Evolutionary conservation across 2,888 invertebrate species (phyloP).

Genomic region (Adelphocoris suturalis): DNA sequence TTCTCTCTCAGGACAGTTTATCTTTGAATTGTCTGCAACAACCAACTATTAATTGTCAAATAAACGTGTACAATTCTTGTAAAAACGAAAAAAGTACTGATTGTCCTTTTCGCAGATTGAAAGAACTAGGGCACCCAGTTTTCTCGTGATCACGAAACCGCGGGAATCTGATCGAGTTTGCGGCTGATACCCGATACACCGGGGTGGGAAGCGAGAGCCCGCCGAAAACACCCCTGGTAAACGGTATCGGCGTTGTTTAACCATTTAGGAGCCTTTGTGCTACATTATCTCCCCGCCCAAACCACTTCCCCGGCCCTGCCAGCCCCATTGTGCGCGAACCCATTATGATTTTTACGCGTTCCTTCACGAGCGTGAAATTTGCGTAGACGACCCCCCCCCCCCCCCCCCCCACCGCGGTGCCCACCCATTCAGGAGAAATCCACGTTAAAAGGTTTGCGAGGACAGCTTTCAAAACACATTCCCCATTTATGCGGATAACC

Average conservation of each 20-base stretch:
- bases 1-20: too few relatives aligned
- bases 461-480: conserved; percentile 4
- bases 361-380: conserved; percentile 5
- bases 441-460: conserved; percentile 24
- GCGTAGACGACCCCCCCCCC: conserved; percentile 1
- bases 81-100: too few relatives aligned
- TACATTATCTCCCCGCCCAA: background rate
- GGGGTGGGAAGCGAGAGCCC: background rate
- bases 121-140: background rate
- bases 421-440: background rate
- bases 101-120: background rate
- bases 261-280: conserved; percentile 31
- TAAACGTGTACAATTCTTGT: too few relatives aligned
- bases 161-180: background rate
- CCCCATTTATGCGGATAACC: background rate
- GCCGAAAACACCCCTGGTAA: background rate
- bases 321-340: background rate
- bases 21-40: too few relatives aligned
- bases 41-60: too few relatives aligned
- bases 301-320: background rate
- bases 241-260: conserved; percentile 39
- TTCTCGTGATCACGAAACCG: background rate
- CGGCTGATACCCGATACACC: background rate
- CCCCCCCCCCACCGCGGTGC: background rate
- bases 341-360: conserved; percentile 35